Conservation (phyloP, 1,140 invertebrate species). For the Tetramorium parvispinum region DNA sequence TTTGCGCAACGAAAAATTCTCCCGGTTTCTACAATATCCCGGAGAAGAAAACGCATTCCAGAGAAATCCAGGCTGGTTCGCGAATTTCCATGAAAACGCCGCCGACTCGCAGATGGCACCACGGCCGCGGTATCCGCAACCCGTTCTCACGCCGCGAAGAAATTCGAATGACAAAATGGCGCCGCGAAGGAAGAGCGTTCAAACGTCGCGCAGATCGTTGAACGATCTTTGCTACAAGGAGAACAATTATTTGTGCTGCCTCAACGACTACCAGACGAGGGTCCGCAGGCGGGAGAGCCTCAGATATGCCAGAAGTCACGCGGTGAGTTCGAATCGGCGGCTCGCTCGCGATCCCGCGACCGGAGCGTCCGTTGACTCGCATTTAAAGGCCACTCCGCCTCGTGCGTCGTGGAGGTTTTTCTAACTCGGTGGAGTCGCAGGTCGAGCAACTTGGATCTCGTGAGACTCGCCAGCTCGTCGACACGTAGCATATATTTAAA, state of each 20-base stretch:
- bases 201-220: conserved; percentile 55
- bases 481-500: too few species aligned
- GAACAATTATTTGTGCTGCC: conserved; percentile 82
- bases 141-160: neutral
- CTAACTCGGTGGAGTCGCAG: neutral
- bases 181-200: conserved; percentile 78
- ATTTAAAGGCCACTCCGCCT: neutral
- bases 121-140: neutral
- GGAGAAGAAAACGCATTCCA: too few species aligned
- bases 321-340: conserved; percentile 76
- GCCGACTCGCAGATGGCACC: neutral
- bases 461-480: neutral
- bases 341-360: neutral
- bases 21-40: too few species aligned
- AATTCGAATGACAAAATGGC: conserved; percentile 78
- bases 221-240: conserved; percentile 77
- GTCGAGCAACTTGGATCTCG: too few species aligned
- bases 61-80: neutral
- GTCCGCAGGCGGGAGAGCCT: conserved; percentile 82
- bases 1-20: neutral
- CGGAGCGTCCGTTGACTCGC: neutral
- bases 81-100: conserved; percentile 2
- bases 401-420: neutral
- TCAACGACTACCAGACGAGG: conserved; percentile 82
- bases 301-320: conserved; percentile 70